Conservation (phyloP, 2,888 invertebrate species). For the Heliconius hortense region DNA sequence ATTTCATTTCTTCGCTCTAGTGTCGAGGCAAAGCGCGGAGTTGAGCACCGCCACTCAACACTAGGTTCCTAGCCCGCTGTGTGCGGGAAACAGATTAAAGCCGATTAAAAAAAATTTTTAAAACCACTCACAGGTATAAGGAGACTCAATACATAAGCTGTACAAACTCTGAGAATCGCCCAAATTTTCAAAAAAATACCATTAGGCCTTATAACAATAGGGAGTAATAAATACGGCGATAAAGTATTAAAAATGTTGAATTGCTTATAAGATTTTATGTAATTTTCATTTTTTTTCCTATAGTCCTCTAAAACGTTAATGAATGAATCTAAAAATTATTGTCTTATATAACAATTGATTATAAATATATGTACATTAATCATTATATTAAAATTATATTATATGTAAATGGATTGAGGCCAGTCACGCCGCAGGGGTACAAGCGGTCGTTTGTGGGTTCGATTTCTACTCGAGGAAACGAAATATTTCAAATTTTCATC, state of each 20-base stretch:
- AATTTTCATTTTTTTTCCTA: conserved; percentile 56
- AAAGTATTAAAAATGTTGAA: conserved; percentile 61
- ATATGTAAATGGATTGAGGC: no score
- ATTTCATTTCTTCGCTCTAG: no score
- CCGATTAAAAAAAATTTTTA: no score
- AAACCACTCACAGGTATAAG: conserved; percentile 63
- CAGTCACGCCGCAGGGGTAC: background rate
- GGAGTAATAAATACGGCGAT: conserved; percentile 65
- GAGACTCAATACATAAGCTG: conserved; percentile 64
- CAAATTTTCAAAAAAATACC: conserved; percentile 69
- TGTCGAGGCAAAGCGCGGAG: no score
- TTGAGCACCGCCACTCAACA: no score
- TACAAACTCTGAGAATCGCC: conserved; percentile 60
- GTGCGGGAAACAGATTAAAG: no score
- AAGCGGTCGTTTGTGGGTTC: no score
- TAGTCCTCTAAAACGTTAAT: conserved; percentile 65
- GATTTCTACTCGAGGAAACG: no score
- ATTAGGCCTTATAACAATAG: conserved; percentile 66
- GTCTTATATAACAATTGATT: background rate
- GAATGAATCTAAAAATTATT: conserved; percentile 65
- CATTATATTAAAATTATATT: no score
- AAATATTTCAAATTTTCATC: no score
- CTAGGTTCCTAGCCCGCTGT: no score
- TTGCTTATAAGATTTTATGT: conserved; percentile 63
- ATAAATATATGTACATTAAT: background rate